Evolutionary conservation across 1,140 invertebrate genomes (phyloP).

Genomic region (Drosophila murphyi): DNA sequence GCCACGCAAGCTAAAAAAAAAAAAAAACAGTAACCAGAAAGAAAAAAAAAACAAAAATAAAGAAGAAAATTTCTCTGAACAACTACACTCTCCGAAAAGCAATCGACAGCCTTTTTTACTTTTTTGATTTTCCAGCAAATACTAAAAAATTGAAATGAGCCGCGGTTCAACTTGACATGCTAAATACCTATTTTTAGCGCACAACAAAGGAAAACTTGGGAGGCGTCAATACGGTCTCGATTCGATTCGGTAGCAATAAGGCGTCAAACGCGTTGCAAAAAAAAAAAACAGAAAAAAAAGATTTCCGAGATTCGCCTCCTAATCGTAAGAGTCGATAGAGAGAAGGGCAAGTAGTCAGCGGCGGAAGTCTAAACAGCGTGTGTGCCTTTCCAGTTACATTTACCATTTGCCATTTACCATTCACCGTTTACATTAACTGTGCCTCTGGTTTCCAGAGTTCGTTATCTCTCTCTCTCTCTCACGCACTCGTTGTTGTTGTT

Average conservation of each 20-base stretch:
- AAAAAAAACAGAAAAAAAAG: slow-evolving; percentile 18
- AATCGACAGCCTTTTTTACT: slow-evolving; percentile 12
- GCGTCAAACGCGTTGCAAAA: slow-evolving; percentile 27
- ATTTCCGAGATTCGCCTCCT: slow-evolving; percentile 16
- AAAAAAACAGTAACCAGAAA: background rate
- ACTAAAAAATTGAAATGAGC: slow-evolving; percentile 66
- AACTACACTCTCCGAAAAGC: slow-evolving; percentile 7
- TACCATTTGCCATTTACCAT: slow-evolving; percentile 56
- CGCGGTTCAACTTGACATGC: slow-evolving; percentile 61
- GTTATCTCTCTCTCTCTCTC: slow-evolving; percentile 36
- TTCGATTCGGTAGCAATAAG: slow-evolving; percentile 40
- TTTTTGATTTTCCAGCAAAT: slow-evolving; percentile 62
- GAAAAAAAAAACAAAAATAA: slow-evolving; percentile 16
- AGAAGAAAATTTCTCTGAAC: slow-evolving; percentile 20
- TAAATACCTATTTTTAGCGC: slow-evolving; percentile 78
- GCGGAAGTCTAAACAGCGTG: slow-evolving; percentile 28
- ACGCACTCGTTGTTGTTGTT: background rate
- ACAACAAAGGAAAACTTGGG: slow-evolving; percentile 29
- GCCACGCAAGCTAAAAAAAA: slow-evolving; percentile 32
- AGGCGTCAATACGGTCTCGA: slow-evolving; percentile 52
- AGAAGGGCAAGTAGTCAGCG: slow-evolving; percentile 20
- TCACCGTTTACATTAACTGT: slow-evolving; percentile 49
- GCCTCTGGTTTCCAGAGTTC: slow-evolving; percentile 52
- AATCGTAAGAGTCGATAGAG: background rate
- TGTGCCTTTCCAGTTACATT: slow-evolving; percentile 53